Evolutionary conservation across 35 echinoderm and acorn worm species (phyloP).

Genomic region (Stichopus chloronotus): DNA sequence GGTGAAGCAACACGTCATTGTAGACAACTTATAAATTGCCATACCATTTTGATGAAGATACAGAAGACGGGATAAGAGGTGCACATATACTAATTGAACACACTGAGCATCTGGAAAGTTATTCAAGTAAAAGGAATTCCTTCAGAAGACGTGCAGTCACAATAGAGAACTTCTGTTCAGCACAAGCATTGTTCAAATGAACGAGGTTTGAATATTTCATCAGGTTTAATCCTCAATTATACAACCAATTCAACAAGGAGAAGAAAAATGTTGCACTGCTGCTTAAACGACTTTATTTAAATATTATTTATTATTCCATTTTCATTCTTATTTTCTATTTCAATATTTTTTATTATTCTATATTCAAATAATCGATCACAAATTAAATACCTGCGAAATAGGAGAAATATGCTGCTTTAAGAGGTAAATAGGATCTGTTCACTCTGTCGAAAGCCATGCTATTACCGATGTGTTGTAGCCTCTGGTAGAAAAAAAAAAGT

Average conservation of each 20-base stretch:
- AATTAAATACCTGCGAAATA: slow-evolving; percentile 47
- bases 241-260: neutral
- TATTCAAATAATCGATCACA: neutral
- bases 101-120: no score
- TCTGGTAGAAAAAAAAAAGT: no score
- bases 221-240: neutral
- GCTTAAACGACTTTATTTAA: neutral
- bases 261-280: neutral
- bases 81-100: no score
- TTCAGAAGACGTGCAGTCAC: no score
- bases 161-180: no score
- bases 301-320: neutral
- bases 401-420: slow-evolving; percentile 16
- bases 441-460: neutral
- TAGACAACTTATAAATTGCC: no score
- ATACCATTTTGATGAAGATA: no score
- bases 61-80: no score
- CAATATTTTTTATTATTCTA: neutral
- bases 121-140: no score
- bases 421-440: slow-evolving; percentile 11
- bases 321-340: neutral
- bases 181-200: neutral
- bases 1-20: no score
- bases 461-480: neutral
- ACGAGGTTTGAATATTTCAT: neutral